A percentile compares a stretch with the other conserved stretches of the same genome.
phyloP scores from a whole-genome alignment of 2,888 invertebrate genomes.

The Dichetophora obliterata region DNA sequence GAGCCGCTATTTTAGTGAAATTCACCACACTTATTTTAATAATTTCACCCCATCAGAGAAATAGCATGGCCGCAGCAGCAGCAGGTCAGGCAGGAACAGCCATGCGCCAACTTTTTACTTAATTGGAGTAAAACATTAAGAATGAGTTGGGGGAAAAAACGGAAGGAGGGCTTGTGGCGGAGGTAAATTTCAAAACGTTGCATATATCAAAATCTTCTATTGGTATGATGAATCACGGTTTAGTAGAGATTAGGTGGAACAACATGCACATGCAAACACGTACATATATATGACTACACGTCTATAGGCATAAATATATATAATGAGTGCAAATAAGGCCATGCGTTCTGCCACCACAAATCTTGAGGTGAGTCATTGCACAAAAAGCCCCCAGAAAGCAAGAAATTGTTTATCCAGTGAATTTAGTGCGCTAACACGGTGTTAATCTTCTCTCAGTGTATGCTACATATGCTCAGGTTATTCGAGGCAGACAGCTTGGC shows the following conservation, averaged over 20 bases:
- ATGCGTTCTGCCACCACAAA: not conserved
- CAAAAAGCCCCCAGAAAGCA: not conserved
- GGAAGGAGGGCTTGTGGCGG: not conserved
- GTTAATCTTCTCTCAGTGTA: not conserved
- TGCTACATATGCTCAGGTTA: no score
- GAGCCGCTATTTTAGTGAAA: no score
- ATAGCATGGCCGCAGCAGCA: not conserved
- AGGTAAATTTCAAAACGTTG: not conserved
- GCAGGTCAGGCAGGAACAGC: not conserved
- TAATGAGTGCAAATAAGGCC: constrained; percentile 4
- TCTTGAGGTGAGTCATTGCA: not conserved
- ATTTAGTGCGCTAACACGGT: no score
- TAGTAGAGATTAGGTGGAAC: not conserved
- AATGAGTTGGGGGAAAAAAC: not conserved
- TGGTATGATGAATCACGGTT: constrained; percentile 14
- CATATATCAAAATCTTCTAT: not conserved
- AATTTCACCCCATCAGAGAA: not conserved
- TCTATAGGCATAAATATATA: not conserved
- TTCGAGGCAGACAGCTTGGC: not conserved
- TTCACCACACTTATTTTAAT: no score
- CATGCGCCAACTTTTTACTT: constrained; percentile 14
- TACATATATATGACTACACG: no score
- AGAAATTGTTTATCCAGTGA: no score
- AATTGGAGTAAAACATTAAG: not conserved
- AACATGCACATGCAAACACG: not conserved